phyloP scores from a whole-genome alignment of 2,888 invertebrate species.

The Blastobasis adustella region DNA sequence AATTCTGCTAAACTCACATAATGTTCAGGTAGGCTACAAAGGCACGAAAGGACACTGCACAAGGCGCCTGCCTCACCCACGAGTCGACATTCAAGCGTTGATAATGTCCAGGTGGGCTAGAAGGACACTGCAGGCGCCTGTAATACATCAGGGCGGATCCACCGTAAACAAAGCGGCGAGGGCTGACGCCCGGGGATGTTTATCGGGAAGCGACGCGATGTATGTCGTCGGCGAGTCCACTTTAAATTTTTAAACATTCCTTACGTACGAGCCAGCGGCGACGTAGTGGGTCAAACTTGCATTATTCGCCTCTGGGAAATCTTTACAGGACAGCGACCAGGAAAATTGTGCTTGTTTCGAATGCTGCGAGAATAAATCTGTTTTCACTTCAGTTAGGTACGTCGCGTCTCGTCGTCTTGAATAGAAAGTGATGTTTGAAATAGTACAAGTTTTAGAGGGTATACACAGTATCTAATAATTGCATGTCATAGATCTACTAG shows the following conservation, averaged over 20 bases:
- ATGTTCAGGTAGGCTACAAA: no score
- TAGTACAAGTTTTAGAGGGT: no score
- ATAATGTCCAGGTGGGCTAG: neutral
- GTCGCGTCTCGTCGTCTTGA: no score
- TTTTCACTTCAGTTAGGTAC: no score
- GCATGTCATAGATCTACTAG: no score
- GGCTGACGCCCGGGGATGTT: constrained; percentile 52
- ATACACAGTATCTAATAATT: no score
- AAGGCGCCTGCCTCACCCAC: no score
- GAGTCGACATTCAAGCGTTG: neutral
- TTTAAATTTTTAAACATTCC: constrained; percentile 53
- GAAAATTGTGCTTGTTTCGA: constrained; percentile 4
- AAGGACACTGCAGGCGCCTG: neutral
- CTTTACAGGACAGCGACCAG: constrained; percentile 6
- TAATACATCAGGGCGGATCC: neutral
- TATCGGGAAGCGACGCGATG: constrained; percentile 48
- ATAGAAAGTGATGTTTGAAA: no score
- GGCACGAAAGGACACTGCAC: no score
- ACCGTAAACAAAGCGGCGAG: constrained; percentile 38
- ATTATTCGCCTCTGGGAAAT: constrained; percentile 6
- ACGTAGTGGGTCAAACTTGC: constrained; percentile 9
- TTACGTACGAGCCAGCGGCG: constrained; percentile 13
- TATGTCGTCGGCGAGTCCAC: constrained; percentile 42
- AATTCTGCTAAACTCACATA: no score
- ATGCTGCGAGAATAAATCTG: neutral